Evolutionary conservation across 2,888 invertebrate genomes (phyloP).

Genomic region (Melinaea marsaeus): DNA sequence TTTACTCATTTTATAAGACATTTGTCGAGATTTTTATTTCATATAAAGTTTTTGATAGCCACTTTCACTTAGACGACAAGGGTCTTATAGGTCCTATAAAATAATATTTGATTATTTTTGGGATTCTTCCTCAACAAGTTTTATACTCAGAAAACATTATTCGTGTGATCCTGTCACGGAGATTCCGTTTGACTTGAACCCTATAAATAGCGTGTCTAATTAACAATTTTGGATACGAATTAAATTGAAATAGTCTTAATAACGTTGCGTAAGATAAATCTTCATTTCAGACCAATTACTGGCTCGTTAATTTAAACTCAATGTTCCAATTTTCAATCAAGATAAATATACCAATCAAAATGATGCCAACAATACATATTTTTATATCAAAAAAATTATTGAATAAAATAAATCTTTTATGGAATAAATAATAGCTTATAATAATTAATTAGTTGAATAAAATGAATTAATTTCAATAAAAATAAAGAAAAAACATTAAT

Average conservation of each 20-base stretch:
- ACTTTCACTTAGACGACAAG: conserved; percentile 12
- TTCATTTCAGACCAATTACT: conserved; percentile 34
- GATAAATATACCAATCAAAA: conserved; percentile 39
- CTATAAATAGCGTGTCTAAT: too few relatives aligned
- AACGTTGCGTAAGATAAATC: conserved; percentile 26
- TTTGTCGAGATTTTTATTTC: neutral
- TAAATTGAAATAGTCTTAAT: neutral
- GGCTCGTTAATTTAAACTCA: conserved; percentile 39
- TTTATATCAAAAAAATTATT: neutral
- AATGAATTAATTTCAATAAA: too few relatives aligned
- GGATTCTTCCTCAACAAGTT: conserved; percentile 2
- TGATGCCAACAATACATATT: neutral
- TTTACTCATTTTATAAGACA: neutral
- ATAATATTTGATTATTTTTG: conserved; percentile 17
- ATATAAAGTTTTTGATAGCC: conserved; percentile 14
- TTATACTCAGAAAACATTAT: neutral
- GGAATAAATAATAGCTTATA: neutral
- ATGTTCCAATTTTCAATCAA: conserved; percentile 38
- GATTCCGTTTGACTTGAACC: too few relatives aligned
- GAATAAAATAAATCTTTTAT: neutral
- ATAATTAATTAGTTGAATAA: neutral
- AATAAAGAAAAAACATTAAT: too few relatives aligned
- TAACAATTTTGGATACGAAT: neutral
- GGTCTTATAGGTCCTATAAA: conserved; percentile 6
- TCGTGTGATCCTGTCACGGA: neutral